A percentile compares a stretch with the other conserved stretches of the same genome.
Conservation (phyloP, 2,888 invertebrate species). For the Rhagophthalmus giganteus region DNA sequence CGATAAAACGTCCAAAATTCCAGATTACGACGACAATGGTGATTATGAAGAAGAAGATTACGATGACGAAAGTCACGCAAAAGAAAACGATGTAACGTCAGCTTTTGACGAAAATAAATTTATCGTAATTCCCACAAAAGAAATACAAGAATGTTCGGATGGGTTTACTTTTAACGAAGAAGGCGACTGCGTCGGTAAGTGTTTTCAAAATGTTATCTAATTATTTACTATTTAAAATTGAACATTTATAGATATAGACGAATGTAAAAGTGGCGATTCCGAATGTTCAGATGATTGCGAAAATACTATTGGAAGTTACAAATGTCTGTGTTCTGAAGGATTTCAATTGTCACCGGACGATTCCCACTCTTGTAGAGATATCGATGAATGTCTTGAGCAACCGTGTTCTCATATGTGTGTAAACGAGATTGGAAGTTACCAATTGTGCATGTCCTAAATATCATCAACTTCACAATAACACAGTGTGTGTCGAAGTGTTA, state of each 20-base stretch:
- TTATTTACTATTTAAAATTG: no score
- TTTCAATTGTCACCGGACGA: constrained; percentile 55
- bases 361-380: constrained; percentile 56
- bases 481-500: constrained; percentile 49
- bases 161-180: constrained; percentile 33
- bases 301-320: constrained; percentile 58
- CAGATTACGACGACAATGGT: no score
- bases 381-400: constrained; percentile 54
- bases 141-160: constrained; percentile 41
- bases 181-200: constrained; percentile 17
- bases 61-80: constrained; percentile 2
- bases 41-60: constrained; percentile 1
- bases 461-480: constrained; percentile 46
- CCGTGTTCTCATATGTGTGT: constrained; percentile 43
- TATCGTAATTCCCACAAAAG: constrained; percentile 50
- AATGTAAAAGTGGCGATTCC: constrained; percentile 42
- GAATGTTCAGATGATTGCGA: constrained; percentile 57
- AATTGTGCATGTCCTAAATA: constrained; percentile 52
- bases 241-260: constrained; percentile 48
- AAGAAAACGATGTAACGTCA: constrained; percentile 1
- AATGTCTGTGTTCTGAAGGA: constrained; percentile 65
- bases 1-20: no score
- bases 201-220: no score
- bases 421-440: constrained; percentile 49
- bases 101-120: no score